Percentiles rank a stretch among this genome's conserved stretches.
phyloP scores from a whole-genome alignment of 2,797 vertebrate genomes.

The Nyctalus aviator region DNA sequence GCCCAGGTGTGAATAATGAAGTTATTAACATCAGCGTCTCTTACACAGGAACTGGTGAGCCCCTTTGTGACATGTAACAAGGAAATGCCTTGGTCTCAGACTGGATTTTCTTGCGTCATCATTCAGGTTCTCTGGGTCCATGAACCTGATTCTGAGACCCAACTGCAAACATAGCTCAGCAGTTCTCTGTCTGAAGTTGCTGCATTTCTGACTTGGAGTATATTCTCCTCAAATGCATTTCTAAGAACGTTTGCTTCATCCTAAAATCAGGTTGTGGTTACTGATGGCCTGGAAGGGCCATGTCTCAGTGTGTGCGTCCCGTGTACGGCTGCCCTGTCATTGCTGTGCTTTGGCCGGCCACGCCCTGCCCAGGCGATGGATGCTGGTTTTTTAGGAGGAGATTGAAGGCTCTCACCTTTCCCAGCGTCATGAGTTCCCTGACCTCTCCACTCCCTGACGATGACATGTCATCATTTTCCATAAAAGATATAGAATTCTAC shows the following conservation, averaged over 20 bases:
- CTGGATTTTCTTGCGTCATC: not conserved
- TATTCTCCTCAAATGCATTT: not conserved
- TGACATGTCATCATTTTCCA: not conserved
- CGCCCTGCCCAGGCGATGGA: not conserved
- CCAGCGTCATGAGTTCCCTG: not conserved
- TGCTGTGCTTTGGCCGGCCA: not conserved
- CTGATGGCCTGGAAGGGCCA: not conserved
- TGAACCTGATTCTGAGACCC: not conserved
- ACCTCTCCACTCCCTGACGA: not conserved
- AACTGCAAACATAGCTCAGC: not conserved
- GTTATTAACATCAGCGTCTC: not conserved
- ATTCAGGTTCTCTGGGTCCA: not conserved
- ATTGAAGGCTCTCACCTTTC: not conserved
- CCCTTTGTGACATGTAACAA: not conserved
- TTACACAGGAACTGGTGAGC: not conserved
- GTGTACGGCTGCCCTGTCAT: accelerated
- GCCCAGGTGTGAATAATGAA: not conserved
- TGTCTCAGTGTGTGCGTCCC: not conserved
- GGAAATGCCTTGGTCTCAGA: not conserved
- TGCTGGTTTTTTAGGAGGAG: not conserved
- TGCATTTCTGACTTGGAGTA: not conserved
- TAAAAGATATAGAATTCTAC: not conserved
- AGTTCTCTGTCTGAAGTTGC: not conserved
- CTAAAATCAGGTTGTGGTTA: not conserved
- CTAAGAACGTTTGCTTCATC: conserved; percentile 13